These are phyloP conservation scores for Lerista edwardsae DNA, from an alignment of 2,797 vertebrate genomes.

Conservation along the genomic window DNA sequence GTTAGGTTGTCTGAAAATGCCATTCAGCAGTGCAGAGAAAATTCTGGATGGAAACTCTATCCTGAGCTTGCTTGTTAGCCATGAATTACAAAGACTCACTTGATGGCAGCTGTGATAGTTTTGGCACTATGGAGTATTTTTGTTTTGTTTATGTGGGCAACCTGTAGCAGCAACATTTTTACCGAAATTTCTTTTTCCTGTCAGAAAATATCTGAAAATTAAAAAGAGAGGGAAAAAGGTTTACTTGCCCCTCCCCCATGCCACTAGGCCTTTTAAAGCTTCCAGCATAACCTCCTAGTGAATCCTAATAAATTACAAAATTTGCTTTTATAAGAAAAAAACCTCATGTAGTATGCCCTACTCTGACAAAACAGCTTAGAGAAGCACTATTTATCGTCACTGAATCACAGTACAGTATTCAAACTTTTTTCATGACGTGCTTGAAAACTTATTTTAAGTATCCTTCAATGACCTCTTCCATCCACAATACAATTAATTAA, in stretches of 20 bases:
- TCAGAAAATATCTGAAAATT: background rate
- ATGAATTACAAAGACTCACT: conserved; percentile 6
- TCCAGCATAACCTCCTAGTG: background rate
- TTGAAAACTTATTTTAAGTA: conserved; percentile 4
- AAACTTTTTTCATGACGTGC: conserved; percentile 15
- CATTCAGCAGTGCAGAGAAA: background rate
- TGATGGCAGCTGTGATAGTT: conserved; percentile 57
- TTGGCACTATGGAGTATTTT: conserved; percentile 43
- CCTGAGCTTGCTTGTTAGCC: conserved; percentile 1
- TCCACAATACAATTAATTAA: background rate
- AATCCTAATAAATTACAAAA: conserved; percentile 13
- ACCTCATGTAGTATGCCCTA: background rate
- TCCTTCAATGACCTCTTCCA: background rate
- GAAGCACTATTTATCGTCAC: background rate
- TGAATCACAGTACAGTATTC: background rate
- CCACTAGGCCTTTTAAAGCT: background rate
- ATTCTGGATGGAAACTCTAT: background rate
- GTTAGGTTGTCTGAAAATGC: background rate
- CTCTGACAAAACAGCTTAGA: background rate
- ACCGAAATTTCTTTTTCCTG: conserved; percentile 10
- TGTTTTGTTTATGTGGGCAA: conserved; percentile 43
- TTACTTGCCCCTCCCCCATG: background rate
- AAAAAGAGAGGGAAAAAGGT: background rate
- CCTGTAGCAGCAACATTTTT: conserved; percentile 14
- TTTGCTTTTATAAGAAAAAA: background rate